Percentiles rank a stretch among this genome's conserved stretches.
phyloP scores from a whole-genome alignment of 1,140 invertebrate genomes.

The Eupeodes corollae region DNA sequence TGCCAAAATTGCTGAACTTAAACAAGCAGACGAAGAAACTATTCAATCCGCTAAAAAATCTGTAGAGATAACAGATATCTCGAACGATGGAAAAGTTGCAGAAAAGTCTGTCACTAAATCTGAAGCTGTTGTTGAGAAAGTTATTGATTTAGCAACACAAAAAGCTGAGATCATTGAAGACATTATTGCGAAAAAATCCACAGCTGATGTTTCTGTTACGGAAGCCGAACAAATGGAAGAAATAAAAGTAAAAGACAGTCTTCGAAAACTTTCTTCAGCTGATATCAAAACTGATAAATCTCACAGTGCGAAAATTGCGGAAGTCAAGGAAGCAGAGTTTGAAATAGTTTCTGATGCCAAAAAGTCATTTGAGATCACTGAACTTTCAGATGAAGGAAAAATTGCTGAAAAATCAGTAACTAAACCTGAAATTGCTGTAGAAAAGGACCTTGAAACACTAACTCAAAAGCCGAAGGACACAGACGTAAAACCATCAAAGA shows the following conservation, averaged over 20 bases:
- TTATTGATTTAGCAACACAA: conserved; percentile 1
- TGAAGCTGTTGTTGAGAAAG: conserved; percentile 1
- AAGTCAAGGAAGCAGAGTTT: not conserved
- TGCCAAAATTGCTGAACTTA: too few species aligned
- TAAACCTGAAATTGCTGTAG: conserved; percentile 3
- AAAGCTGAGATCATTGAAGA: conserved; percentile 7
- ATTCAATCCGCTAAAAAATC: too few species aligned
- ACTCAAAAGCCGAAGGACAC: too few species aligned
- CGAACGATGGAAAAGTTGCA: not conserved
- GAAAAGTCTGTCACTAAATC: not conserved
- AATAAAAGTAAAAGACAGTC: not conserved
- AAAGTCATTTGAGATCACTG: too few species aligned
- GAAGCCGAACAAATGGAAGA: not conserved
- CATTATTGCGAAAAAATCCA: not conserved
- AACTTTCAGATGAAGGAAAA: not conserved
- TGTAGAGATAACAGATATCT: too few species aligned
- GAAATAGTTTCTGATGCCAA: too few species aligned
- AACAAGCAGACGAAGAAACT: not conserved
- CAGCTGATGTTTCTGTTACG: not conserved
- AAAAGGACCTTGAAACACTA: not conserved
- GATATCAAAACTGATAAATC: not conserved
- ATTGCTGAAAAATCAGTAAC: not conserved
- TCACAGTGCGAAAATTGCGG: not conserved
- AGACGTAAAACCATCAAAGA: conserved; percentile 3
- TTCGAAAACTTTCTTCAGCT: not conserved